Percentiles rank a stretch among this genome's conserved stretches.
phyloP scores from a whole-genome alignment of 2,888 invertebrate species.

The Tinea semifulvella region DNA sequence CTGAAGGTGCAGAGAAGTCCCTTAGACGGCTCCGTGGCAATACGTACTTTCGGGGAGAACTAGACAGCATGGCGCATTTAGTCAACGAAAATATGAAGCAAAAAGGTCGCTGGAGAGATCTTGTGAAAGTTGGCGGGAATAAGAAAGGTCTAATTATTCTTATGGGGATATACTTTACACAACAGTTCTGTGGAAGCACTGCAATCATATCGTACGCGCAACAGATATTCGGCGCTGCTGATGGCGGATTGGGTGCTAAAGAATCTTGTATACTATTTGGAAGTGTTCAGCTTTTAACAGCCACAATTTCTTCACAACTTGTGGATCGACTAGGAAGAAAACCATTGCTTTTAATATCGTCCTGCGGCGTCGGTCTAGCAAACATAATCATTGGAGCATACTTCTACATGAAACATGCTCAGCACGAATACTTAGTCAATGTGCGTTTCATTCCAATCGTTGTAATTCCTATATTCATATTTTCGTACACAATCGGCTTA shows the following conservation, averaged over 20 bases:
- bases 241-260: constrained; percentile 50
- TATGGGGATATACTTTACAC: constrained; percentile 67
- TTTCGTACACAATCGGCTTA: constrained; percentile 69
- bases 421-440: constrained; percentile 48
- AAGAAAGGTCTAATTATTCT: constrained; percentile 67
- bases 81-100: constrained; percentile 63
- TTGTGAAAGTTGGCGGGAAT: constrained; percentile 54
- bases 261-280: constrained; percentile 64
- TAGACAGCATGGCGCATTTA: constrained; percentile 60
- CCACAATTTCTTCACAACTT: constrained; percentile 63
- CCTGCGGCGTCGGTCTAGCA: constrained; percentile 60
- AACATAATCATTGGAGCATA: constrained; percentile 64
- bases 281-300: constrained; percentile 60
- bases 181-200: constrained; percentile 70
- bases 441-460: constrained; percentile 66
- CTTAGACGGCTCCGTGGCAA: constrained; percentile 66
- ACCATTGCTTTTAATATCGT: constrained; percentile 67
- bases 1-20: constrained; percentile 61
- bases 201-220: constrained; percentile 68
- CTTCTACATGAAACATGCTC: constrained; percentile 59
- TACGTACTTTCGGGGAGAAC: constrained; percentile 61
- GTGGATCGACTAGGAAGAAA: constrained; percentile 71
- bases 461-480: constrained; percentile 68
- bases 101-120: constrained; percentile 54
- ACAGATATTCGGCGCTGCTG: constrained; percentile 68